These are phyloP conservation scores for Ptilorrhoa leucosticta DNA, from an alignment of 2,113 vertebrate genomes.

Conservation along the genomic window DNA sequence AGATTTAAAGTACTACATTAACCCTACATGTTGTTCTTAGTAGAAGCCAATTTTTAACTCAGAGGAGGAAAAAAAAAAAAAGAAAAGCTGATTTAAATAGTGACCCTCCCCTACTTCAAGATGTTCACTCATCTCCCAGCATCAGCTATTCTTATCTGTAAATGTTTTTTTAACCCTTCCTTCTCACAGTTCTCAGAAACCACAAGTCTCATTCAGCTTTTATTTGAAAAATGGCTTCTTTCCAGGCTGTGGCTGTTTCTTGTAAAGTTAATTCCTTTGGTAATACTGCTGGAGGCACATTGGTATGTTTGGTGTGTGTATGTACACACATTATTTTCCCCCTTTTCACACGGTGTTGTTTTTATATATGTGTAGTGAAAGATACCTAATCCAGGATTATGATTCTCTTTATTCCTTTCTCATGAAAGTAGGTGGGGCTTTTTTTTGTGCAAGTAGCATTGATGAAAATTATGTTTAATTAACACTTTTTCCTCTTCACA, in stretches of 20 bases:
- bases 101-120: slow-evolving; percentile 46
- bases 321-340: slow-evolving; percentile 34
- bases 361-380: slow-evolving; percentile 52
- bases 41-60: slow-evolving; percentile 24
- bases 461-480: slow-evolving; percentile 55
- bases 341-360: slow-evolving; percentile 59
- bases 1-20: slow-evolving; percentile 37
- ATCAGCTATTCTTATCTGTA: slow-evolving; percentile 50
- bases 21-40: slow-evolving; percentile 7
- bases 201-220: slow-evolving; percentile 30
- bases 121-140: slow-evolving; percentile 32
- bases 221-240: slow-evolving; percentile 30
- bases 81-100: slow-evolving; percentile 20
- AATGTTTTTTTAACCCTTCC: slow-evolving; percentile 61
- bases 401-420: slow-evolving; percentile 57
- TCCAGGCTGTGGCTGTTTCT: slow-evolving; percentile 44
- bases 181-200: slow-evolving; percentile 42
- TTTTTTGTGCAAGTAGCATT: neutral
- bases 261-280: slow-evolving; percentile 52
- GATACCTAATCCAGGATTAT: slow-evolving; percentile 67
- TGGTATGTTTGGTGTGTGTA: slow-evolving; percentile 45
- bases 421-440: slow-evolving; percentile 58
- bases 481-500: slow-evolving; percentile 7
- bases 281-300: slow-evolving; percentile 46
- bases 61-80: neutral